Conservation (phyloP, 2,888 invertebrate genomes). For the Adela reaumurella region DNA sequence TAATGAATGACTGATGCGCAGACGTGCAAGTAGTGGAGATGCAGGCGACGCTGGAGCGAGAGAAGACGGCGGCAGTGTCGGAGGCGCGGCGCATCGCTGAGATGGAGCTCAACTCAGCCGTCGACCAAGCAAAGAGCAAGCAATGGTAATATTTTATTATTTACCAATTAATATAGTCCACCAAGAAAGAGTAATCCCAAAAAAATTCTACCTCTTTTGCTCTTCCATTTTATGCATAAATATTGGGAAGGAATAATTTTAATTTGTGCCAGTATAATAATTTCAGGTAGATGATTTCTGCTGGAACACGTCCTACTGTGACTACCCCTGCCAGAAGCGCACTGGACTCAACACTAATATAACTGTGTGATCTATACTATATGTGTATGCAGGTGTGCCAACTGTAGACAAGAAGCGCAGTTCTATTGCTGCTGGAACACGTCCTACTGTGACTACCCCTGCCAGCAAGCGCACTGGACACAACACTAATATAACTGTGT, state of each 20-base stretch:
- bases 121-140: constrained; percentile 78
- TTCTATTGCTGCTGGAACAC: too few species aligned
- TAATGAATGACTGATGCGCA: constrained; percentile 21
- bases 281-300: constrained; percentile 64
- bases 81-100: constrained; percentile 66
- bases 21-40: constrained; percentile 68
- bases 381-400: too few species aligned
- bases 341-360: too few species aligned
- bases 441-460: too few species aligned
- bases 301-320: constrained; percentile 96
- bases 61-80: constrained; percentile 61
- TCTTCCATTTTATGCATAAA: too few species aligned
- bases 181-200: too few species aligned
- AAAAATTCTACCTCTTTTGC: too few species aligned
- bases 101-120: constrained; percentile 64
- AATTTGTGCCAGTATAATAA: neutral
- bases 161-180: too few species aligned
- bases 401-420: too few species aligned
- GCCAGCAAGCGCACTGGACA: constrained; percentile 83
- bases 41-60: constrained; percentile 65
- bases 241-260: neutral
- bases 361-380: too few species aligned
- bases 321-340: too few species aligned
- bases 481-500: too few species aligned
- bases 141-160: constrained; percentile 87